Base-by-base conservation (phyloP, 1,140 invertebrate species). In the Pseudachorutes palmiensis region DNA sequence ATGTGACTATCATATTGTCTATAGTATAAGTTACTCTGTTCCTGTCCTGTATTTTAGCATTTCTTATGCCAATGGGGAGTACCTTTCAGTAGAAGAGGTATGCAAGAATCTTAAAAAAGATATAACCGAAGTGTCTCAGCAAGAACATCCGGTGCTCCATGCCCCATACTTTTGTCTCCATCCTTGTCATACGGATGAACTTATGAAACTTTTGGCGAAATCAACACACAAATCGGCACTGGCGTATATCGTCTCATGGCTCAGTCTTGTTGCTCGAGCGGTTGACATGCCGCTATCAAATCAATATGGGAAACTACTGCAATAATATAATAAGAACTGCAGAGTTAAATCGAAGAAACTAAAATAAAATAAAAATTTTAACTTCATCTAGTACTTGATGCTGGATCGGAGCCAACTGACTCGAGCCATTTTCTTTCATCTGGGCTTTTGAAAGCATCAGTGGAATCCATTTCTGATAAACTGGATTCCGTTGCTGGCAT, bases 1-100 rank as follows among this genome's bases (percentile, higher is more conserved):
- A 19, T 65, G 60, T 33, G 75, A 77, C 75, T 74, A 74, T 64
- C 72, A 74, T 33, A 61, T 81, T 3, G 65, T 81, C 0, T 81
- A 80, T 73, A 80, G 76, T 71, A 64, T 72, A 29, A 79, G 77
- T 61, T 81, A 80, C 68, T 64, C 66, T 48, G 80, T 80, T 1
- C 80, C 80, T 14, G 79, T 80, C 0, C 67, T 81, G 0, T 81
- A 79, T 68, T 79, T 81, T 64, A 79, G 78, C 70, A 71, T 74
- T 29, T 77, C 75, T 62, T 70, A 67, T 49, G 1, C 55, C 28
- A 30, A 30, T 58, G 64, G 64, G 29, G 32, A 30, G 14, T 41
- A 3, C 19, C 31, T 57, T 2, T 58, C 12, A 36, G 26, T 65
- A 1, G 64, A 65, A 28, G 49, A 65, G n/a, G 51, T 65, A 22